Percentiles rank a stretch among this genome's conserved stretches.
phyloP scores from a whole-genome alignment of 1,140 invertebrate genomes.

The Drosophila nigromelanica region DNA sequence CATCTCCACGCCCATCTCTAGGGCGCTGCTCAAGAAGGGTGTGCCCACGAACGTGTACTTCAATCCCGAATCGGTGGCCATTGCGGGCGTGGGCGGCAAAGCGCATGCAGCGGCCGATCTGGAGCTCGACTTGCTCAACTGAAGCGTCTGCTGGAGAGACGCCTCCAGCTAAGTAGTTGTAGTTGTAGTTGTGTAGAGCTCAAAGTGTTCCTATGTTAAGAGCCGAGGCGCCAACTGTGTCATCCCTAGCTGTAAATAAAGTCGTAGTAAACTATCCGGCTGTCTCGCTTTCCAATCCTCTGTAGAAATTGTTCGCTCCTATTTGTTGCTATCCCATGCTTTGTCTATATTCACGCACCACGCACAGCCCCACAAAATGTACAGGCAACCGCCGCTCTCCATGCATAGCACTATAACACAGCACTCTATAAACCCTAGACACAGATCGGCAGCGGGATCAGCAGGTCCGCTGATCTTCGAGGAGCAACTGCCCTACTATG shows the following conservation, averaged over 20 bases:
- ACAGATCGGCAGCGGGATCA: conserved; percentile 52
- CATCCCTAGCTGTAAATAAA: conserved; percentile 72
- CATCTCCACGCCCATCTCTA: conserved; percentile 88
- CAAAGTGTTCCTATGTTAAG: conserved; percentile 65
- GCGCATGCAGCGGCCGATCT: conserved; percentile 89
- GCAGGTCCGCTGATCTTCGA: conserved; percentile 58
- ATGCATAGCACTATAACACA: conserved; percentile 49
- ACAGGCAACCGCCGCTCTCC: conserved; percentile 21
- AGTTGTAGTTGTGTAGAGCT: conserved; percentile 10
- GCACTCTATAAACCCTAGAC: conserved; percentile 80
- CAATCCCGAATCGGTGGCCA: conserved; percentile 87
- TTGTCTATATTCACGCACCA: conserved; percentile 19
- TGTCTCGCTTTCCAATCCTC: conserved; percentile 44
- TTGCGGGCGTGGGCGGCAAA: conserved; percentile 88
- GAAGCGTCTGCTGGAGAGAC: conserved; percentile 7
- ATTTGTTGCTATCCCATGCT: conserved; percentile 20
- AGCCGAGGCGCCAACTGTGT: conserved; percentile 33
- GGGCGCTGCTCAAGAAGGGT: conserved; percentile 85
- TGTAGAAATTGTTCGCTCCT: conserved; percentile 44
- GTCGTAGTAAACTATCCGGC: conserved; percentile 48
- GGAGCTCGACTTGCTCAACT: conserved; percentile 84
- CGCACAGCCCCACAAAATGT: conserved; percentile 20
- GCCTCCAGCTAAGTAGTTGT: conserved; percentile 25
- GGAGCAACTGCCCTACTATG: conserved; percentile 85
- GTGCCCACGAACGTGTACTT: conserved; percentile 86